These are phyloP conservation scores for Cecropterus lyciades DNA, from an alignment of 1,140 invertebrate genomes.

Conservation along the genomic window DNA sequence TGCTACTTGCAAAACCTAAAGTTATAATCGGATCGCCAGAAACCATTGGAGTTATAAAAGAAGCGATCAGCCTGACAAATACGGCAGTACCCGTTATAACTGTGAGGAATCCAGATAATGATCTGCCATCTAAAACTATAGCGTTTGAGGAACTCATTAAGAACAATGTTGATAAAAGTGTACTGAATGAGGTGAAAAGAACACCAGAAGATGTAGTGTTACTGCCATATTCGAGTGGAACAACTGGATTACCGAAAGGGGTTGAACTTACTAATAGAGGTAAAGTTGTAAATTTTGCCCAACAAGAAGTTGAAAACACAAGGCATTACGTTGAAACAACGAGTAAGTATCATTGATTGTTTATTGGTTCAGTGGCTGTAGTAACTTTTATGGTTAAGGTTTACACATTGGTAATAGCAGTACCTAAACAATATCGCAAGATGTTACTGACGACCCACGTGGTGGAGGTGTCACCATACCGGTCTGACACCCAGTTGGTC, in stretches of 20 bases:
- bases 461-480: too few relatives aligned
- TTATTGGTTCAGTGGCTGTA: too few relatives aligned
- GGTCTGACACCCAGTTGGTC: too few relatives aligned
- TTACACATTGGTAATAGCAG: too few relatives aligned
- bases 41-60: conserved; percentile 70
- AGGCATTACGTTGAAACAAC: conserved; percentile 63
- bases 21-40: conserved; percentile 87
- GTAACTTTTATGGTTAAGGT: too few relatives aligned
- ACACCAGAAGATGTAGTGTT: conserved; percentile 83
- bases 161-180: conserved; percentile 80
- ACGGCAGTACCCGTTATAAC: conserved; percentile 85
- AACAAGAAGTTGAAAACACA: conserved; percentile 70
- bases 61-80: conserved; percentile 77
- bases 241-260: conserved; percentile 96
- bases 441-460: too few relatives aligned
- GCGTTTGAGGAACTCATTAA: conserved; percentile 86
- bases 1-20: conserved; percentile 87
- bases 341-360: conserved; percentile 41
- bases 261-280: conserved; percentile 91
- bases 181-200: conserved; percentile 75
- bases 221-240: conserved; percentile 92
- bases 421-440: too few relatives aligned
- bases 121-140: conserved; percentile 82
- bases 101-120: conserved; percentile 73
- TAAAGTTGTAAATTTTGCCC: conserved; percentile 85